Base-by-base conservation (phyloP, 1,140 invertebrate species). In the Nasonia giraulti region DNA sequence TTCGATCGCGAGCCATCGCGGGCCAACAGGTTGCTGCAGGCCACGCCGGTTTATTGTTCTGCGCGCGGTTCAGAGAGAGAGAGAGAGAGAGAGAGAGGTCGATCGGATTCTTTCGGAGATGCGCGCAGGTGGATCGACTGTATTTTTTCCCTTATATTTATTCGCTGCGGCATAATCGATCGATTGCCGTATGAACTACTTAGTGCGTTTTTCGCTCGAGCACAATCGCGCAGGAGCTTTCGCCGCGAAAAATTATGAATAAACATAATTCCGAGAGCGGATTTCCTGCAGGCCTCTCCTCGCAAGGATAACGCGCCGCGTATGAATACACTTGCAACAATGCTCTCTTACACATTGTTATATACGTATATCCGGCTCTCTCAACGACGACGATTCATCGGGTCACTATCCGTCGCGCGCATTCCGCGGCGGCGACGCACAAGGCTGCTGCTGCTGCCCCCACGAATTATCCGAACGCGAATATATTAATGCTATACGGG, bases 11-110 rank as follows among this genome's bases (percentile, higher is more conserved):
- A 75, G 44, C 37, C 75, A 40, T 77, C 74, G 55, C 14, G 81
- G 40, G 40, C 7, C 40, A 44, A 33, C 27, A 31, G 27, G 69
- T 73, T 73, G 69, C 33, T 73, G 69, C 69, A 71, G 68, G 68
- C 68, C 68, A 62, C 55, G 55, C 55, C 55, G 55, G 55, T 71
- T 71, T 71, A 71, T 71, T 71, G 68, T 71, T 71, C 68, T 71
- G 23, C 66, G n/a, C 27, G 27, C 27, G 27, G 27, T 27, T 27
- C 20, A 10, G n/a, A 23, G 66, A 68, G 66, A 10, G 23, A 33
- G 68, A 71, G 68, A n/a, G n/a, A 10, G n/a, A 23, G 66, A 68
- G 66, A 10, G 23, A 33, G 68, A 71, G 68, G 68, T 33, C 40
- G 40, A 44, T 44, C 27, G 68, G 11, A 11, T 31, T 31, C 31